Conservation (phyloP, 2,797 vertebrate genomes). For the Leptodactylus fallax region DNA sequence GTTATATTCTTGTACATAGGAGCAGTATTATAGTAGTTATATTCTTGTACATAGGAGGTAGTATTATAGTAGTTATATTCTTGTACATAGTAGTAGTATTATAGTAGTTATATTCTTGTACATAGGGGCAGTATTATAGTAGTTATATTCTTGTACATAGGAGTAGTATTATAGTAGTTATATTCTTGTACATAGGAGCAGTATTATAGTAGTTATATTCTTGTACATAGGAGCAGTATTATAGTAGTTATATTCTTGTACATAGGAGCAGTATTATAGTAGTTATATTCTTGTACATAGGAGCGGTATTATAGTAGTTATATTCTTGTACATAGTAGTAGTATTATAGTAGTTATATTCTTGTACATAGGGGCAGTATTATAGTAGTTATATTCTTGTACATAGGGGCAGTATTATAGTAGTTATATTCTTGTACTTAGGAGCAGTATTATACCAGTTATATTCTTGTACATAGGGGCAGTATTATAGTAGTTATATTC, state of each 20-base stretch:
- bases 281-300: background rate
- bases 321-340: no score
- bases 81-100: background rate
- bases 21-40: background rate
- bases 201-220: conserved; percentile 9
- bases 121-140: background rate
- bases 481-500: no score
- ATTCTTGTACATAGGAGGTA: no score
- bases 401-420: no score
- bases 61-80: no score
- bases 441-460: no score
- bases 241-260: background rate
- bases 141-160: background rate
- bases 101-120: conserved; percentile 6
- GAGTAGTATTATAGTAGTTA: background rate
- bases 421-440: no score
- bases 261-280: background rate
- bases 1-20: background rate
- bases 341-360: no score
- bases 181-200: background rate
- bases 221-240: background rate
- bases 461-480: no score
- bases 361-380: no score
- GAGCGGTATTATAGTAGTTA: no score
- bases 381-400: no score